A percentile compares a stretch with the other conserved stretches of the same genome.
phyloP scores from a whole-genome alignment of 2,797 vertebrate genomes.

The Leuciscus waleckii region DNA sequence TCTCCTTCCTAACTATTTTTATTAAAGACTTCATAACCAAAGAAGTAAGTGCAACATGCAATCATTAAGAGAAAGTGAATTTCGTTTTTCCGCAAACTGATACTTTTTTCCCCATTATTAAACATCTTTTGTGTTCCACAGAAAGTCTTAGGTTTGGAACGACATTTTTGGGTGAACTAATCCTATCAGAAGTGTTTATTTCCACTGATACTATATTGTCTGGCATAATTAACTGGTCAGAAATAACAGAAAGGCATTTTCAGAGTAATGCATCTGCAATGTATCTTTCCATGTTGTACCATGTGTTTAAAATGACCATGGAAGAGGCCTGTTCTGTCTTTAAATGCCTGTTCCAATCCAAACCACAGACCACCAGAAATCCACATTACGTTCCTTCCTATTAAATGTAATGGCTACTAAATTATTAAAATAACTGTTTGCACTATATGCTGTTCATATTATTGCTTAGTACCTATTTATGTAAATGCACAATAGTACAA shows the following conservation, averaged over 20 bases:
- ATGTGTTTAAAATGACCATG: constrained; percentile 3
- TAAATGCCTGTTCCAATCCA: constrained; percentile 15
- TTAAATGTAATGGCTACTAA: constrained; percentile 16
- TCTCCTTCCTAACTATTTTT: not conserved
- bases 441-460: not conserved
- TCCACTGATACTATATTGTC: not conserved
- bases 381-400: constrained; percentile 13
- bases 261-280: too few relatives aligned
- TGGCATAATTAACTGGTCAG: not conserved
- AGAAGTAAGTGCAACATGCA: too few relatives aligned
- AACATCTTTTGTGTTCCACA: too few relatives aligned
- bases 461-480: not conserved
- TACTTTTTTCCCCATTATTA: too few relatives aligned
- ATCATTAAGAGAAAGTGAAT: too few relatives aligned
- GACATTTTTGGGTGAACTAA: not conserved
- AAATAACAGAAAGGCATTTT: not conserved
- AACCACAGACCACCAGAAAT: constrained; percentile 17
- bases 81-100: too few relatives aligned
- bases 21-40: too few relatives aligned
- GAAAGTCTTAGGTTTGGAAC: not conserved
- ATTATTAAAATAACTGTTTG: constrained; percentile 10
- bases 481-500: not conserved
- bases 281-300: constrained; percentile 5
- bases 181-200: not conserved
- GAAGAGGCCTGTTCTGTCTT: not conserved